phyloP scores from a whole-genome alignment of 1,140 invertebrate genomes.

The Zaprionus capensis region DNA sequence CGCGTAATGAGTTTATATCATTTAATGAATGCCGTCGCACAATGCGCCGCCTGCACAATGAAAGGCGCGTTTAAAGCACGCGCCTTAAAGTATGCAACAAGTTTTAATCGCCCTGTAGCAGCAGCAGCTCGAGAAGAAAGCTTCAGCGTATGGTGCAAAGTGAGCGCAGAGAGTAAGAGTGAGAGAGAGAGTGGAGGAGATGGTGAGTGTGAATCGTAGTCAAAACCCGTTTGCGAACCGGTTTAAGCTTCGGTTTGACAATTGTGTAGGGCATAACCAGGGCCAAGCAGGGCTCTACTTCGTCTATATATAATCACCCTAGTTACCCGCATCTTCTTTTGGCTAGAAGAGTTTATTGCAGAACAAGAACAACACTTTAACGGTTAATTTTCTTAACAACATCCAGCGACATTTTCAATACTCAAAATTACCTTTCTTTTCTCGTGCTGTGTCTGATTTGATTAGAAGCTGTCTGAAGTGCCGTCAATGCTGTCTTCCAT shows the following conservation, averaged over 20 bases:
- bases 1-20: slow-evolving; percentile 78
- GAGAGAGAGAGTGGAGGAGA: background rate
- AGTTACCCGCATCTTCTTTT: background rate
- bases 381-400: slow-evolving; percentile 1
- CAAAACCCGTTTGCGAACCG: background rate
- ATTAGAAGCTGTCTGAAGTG: slow-evolving; percentile 6
- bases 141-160: background rate
- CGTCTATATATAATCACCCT: background rate
- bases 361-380: background rate
- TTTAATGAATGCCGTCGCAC: slow-evolving; percentile 64
- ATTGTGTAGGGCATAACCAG: too few species aligned
- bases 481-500: slow-evolving; percentile 1
- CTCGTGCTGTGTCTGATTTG: background rate
- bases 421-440: background rate
- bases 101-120: slow-evolving; percentile 10
- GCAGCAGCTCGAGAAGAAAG: background rate
- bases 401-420: background rate
- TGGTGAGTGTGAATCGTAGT: background rate
- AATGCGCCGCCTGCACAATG: slow-evolving; percentile 43
- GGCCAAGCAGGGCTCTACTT: background rate
- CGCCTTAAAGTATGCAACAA: slow-evolving; percentile 56
- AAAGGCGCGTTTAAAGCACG: slow-evolving; percentile 23
- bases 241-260: background rate
- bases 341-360: background rate
- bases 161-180: background rate